Evolutionary conservation across 2,113 vertebrate genomes (phyloP), one percentile per base, ranked within the genome.

Genomic region (Ellobius talpinus): DNA sequence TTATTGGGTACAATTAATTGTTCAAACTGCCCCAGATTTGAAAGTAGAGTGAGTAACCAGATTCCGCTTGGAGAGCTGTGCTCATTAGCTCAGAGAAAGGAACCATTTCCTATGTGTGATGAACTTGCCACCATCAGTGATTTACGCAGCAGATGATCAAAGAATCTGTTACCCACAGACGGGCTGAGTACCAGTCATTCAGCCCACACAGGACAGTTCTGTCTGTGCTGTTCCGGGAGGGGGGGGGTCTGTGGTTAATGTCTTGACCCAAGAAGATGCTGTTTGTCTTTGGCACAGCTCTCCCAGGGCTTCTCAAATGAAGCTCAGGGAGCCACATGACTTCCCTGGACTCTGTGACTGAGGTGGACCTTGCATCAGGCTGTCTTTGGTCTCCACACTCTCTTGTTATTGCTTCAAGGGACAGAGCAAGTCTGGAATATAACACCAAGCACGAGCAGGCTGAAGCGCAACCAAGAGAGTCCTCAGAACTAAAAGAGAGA

Each of bases 61-160:
- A 98, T 98, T 98, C 97, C 86, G 93, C 97, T 98, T 98, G 94
- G 91, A 98, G 98, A 96, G 97, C 95, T 94, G 96, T n/a, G 3
- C 98, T 98, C 98, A 97, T 98, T 98, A 98, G 98, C 97, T 96
- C 96, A 95, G 96, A 97, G 97, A 98, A 98, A 98, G 87, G 96
- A 98, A 97, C 97, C 96, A 96, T 98, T 98, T 98, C 98, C 97
- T 92, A 98, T 96, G 98, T 96, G 76, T 98, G 98, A 98, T 98
- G 98, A 99, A 98, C 98, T 98, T 93, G 96, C 98, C 97, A 95
- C 98, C 97, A 86, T 94, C 78, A 81, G 97, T 98, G 98, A 98
- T 98, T 98, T 98, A 98, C 98, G 97, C 96, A 97, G 98, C 97
- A 97, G 98, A 98, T 97, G 98, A 99, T 98, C 98, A 98, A 96